Conservation (phyloP, 2,113 vertebrate genomes). For the Mastomys coucha region DNA sequence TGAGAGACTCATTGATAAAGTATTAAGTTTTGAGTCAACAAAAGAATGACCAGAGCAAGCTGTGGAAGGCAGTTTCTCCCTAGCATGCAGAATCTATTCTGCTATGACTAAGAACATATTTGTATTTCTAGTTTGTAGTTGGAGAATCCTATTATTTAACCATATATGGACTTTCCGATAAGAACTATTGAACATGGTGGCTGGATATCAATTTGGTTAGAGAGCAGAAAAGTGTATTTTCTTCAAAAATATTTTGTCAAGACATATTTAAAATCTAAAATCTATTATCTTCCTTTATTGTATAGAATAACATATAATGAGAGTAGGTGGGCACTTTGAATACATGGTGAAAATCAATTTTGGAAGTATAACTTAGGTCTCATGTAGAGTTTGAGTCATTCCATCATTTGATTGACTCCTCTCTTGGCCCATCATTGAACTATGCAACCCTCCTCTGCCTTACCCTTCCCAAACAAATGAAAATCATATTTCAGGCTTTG, state of each 20-base stretch:
- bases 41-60: neutral
- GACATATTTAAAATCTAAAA: slow-evolving; percentile 33
- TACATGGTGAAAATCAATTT: neutral
- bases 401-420: neutral
- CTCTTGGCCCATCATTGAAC: neutral
- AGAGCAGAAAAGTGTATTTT: neutral
- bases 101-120: neutral
- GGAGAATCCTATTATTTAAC: slow-evolving; percentile 9
- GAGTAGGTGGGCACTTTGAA: neutral
- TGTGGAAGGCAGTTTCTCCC: neutral
- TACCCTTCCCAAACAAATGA: neutral
- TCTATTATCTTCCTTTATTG: neutral
- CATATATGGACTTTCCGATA: neutral
- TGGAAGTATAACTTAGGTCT: neutral
- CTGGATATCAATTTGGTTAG: neutral
- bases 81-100: neutral
- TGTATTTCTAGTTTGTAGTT: slow-evolving; percentile 53
- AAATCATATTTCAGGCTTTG: neutral
- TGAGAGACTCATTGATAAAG: neutral
- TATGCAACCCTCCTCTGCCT: neutral
- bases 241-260: neutral
- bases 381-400: neutral
- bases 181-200: neutral
- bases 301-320: neutral
- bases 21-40: neutral